Percentiles rank a stretch among this genome's conserved stretches.
phyloP scores from a whole-genome alignment of 2,797 vertebrate species.

The Phalanger gymnotis region DNA sequence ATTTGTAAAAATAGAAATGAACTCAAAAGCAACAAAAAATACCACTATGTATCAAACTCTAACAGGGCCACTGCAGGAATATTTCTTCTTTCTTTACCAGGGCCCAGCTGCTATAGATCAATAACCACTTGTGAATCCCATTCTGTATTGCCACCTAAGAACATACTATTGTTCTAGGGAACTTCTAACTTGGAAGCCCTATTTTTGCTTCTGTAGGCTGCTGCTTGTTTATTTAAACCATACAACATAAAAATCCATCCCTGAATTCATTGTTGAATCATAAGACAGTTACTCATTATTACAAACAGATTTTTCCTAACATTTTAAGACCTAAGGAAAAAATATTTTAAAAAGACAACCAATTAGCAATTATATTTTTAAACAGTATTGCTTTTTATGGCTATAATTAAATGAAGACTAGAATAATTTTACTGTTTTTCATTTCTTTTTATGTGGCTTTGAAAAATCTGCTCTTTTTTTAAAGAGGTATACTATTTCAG shows the following conservation, averaged over 20 bases:
- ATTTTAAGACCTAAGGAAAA: neutral
- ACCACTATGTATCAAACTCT: neutral
- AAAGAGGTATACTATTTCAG: conserved; percentile 3
- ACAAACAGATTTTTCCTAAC: neutral
- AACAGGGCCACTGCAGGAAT: conserved; percentile 26
- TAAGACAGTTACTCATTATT: conserved; percentile 58
- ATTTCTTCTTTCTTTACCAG: neutral
- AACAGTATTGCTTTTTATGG: too few relatives aligned
- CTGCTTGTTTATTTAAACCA: conserved; percentile 16
- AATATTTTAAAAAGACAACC: conserved; percentile 1
- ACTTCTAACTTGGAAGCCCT: conserved; percentile 48
- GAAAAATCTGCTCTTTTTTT: conserved; percentile 43
- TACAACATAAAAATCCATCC: conserved; percentile 62
- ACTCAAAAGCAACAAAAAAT: conserved; percentile 25
- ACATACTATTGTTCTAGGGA: conserved; percentile 63
- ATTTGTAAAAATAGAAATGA: neutral
- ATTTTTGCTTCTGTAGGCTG: conserved; percentile 60
- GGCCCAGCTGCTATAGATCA: conserved; percentile 76
- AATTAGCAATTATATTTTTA: neutral
- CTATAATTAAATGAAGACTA: neutral
- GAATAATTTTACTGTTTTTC: neutral
- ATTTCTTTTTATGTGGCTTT: conserved; percentile 11
- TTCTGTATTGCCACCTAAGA: conserved; percentile 64
- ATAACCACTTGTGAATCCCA: conserved; percentile 57
- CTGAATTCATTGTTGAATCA: conserved; percentile 55